Conservation (phyloP, 53 echinoderm and acorn worm genomes). For the Holothuria scabra region DNA sequence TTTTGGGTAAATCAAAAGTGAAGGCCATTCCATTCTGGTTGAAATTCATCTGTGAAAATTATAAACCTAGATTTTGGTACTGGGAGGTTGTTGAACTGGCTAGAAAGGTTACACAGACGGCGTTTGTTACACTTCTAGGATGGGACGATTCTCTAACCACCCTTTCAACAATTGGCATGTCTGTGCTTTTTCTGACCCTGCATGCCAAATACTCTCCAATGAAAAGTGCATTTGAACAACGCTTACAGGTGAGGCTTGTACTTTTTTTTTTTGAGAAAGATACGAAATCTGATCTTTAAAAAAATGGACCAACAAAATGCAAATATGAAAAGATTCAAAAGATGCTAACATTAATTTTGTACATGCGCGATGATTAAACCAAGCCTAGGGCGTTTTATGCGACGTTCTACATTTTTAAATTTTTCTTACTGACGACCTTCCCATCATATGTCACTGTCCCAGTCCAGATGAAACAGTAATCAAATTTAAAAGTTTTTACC, state of each 20-base stretch:
- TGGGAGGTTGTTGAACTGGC: conserved; percentile 3
- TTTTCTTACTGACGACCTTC: no score
- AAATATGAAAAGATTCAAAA: no score
- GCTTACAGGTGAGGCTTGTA: background rate
- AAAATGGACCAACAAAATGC: no score
- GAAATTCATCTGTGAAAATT: conserved; percentile 24
- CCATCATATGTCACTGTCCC: no score
- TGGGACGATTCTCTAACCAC: background rate
- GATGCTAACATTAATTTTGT: no score
- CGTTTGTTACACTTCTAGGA: background rate
- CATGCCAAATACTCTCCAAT: conserved; percentile 16
- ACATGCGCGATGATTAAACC: no score
- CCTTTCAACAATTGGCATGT: background rate
- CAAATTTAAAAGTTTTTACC: no score
- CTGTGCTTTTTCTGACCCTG: conserved; percentile 18
- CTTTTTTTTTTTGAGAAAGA: no score
- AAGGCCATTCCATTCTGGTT: background rate
- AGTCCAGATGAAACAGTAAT: no score
- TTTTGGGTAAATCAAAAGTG: background rate
- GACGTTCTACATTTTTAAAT: no score
- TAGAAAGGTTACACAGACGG: background rate
- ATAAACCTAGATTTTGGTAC: background rate
- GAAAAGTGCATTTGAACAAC: background rate
- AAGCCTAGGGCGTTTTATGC: no score
- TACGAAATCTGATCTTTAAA: no score